phyloP scores from a whole-genome alignment of 1,140 invertebrate species.

The Archivesica marissinica region DNA sequence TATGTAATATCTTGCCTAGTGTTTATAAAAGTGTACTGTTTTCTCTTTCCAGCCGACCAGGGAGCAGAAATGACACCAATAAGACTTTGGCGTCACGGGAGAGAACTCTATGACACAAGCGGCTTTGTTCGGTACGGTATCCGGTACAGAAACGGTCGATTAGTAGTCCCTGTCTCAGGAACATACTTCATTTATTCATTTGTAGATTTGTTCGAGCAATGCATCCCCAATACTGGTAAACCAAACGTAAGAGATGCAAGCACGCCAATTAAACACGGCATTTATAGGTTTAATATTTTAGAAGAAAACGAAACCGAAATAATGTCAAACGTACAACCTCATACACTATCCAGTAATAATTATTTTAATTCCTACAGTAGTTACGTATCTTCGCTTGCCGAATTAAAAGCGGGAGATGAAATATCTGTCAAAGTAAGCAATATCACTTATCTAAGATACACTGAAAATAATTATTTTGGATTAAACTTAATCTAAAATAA shows the following conservation, averaged over 20 bases:
- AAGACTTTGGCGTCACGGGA: background rate
- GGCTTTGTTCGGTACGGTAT: background rate
- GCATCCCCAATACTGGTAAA: background rate
- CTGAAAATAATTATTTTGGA: too few species aligned
- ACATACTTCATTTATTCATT: slow-evolving; percentile 5
- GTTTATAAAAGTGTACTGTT: too few species aligned
- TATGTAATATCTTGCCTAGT: too few species aligned
- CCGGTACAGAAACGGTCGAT: background rate
- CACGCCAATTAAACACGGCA: too few species aligned
- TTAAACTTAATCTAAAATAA: too few species aligned
- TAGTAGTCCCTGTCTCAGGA: background rate
- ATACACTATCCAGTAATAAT: background rate
- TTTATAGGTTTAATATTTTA: background rate
- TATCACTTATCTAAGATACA: too few species aligned
- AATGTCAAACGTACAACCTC: background rate
- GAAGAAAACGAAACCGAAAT: background rate
- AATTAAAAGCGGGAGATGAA: slow-evolving; percentile 46
- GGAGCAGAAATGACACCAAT: background rate
- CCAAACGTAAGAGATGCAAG: background rate
- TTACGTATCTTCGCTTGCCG: background rate
- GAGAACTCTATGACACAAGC: background rate
- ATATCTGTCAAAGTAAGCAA: slow-evolving; percentile 18
- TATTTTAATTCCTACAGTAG: background rate
- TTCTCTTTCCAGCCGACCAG: background rate
- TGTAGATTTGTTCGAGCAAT: background rate